Percentiles rank a stretch among this genome's conserved stretches.
phyloP scores from a whole-genome alignment of 2,797 vertebrate genomes.

The Myotis daubentonii region DNA sequence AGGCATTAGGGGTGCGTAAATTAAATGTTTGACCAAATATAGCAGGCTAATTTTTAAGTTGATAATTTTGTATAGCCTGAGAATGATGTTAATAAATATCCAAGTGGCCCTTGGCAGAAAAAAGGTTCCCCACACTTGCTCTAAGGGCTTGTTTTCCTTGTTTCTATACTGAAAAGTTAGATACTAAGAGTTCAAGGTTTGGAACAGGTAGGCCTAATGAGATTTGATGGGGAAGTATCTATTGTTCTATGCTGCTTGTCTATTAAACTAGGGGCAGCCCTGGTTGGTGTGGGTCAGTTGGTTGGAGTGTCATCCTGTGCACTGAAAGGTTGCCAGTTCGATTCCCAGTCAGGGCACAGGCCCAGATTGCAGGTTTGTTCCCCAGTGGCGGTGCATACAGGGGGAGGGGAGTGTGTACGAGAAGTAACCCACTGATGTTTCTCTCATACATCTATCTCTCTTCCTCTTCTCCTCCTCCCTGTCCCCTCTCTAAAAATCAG shows the following conservation, averaged over 20 bases:
- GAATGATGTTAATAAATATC: too few species aligned
- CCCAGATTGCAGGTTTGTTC: background rate
- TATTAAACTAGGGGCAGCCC: background rate
- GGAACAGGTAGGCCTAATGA: conserved; percentile 29
- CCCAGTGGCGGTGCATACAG: background rate
- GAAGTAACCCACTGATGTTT: background rate
- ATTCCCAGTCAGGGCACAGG: background rate
- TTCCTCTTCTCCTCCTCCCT: background rate
- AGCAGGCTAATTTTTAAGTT: too few species aligned
- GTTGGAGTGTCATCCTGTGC: background rate
- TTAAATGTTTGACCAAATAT: too few species aligned
- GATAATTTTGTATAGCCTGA: too few species aligned
- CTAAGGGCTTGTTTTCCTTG: conserved; percentile 23
- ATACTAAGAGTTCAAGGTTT: conserved; percentile 23
- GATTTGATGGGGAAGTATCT: conserved; percentile 8
- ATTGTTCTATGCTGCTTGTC: conserved; percentile 9
- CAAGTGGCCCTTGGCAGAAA: too few species aligned
- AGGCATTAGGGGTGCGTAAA: too few species aligned
- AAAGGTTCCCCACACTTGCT: too few species aligned
- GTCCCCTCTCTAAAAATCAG: background rate
- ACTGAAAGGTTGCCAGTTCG: background rate
- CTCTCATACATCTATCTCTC: background rate
- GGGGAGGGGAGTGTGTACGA: background rate
- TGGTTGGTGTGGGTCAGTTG: background rate
- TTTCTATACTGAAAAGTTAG: conserved; percentile 33